Evolutionary conservation across 2,888 invertebrate species (phyloP).

Genomic region (Hemicrepidius hirtus): DNA sequence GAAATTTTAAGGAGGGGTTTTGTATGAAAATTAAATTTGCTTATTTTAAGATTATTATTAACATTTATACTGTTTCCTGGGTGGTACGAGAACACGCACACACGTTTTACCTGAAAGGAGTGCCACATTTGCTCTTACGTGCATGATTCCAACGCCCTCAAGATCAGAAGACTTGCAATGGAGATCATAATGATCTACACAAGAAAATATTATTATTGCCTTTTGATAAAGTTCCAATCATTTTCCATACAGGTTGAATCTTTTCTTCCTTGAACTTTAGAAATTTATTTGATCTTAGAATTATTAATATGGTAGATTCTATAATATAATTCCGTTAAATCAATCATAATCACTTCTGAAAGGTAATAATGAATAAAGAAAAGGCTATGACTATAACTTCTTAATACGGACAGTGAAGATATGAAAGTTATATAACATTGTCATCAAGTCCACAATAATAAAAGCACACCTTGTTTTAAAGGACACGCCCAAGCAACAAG

Average conservation of each 20-base stretch:
- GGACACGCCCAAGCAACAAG: conserved; percentile 16
- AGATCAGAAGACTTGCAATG: no score
- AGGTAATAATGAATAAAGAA: background rate
- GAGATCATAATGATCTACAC: no score
- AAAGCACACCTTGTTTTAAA: conserved; percentile 16
- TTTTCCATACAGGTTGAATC: no score
- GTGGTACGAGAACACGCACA: conserved; percentile 12
- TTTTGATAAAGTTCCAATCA: no score
- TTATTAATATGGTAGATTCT: no score
- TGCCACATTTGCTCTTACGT: background rate
- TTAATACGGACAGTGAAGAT: conserved; percentile 10
- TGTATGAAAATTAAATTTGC: background rate
- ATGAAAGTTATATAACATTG: conserved; percentile 15
- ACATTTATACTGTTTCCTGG: conserved; percentile 10
- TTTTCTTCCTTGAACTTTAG: no score
- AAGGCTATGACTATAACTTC: background rate
- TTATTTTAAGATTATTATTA: conserved; percentile 6
- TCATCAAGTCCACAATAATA: conserved; percentile 17
- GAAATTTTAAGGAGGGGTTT: conserved; percentile 3
- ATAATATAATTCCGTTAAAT: no score
- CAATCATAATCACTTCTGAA: no score
- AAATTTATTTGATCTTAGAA: no score
- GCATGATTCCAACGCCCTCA: conserved; percentile 13
- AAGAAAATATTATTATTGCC: no score
- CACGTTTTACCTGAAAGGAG: background rate